Evolutionary conservation across 2,113 vertebrate species (phyloP).

Genomic region (Misgurnus anguillicaudatus): DNA sequence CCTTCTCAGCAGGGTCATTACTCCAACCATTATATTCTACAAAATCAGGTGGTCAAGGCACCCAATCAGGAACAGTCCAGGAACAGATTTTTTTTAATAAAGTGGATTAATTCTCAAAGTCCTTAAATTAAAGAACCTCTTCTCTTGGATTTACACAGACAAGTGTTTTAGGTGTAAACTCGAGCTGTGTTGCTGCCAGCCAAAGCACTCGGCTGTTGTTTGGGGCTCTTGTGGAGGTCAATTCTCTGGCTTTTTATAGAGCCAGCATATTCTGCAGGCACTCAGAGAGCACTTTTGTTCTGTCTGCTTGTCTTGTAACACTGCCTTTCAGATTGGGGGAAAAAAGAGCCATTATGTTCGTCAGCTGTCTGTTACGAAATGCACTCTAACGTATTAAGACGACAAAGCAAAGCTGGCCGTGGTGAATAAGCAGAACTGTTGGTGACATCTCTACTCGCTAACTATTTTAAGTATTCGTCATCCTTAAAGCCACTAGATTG

Average conservation of each 20-base stretch:
- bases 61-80: not conserved
- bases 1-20: constrained; percentile 18
- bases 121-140: not conserved
- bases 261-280: constrained; percentile 51
- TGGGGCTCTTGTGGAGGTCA: constrained; percentile 62
- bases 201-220: not conserved
- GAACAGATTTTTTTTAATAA: too few species aligned
- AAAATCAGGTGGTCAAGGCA: constrained; percentile 44
- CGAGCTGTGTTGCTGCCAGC: not conserved
- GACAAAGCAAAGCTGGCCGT: constrained; percentile 30
- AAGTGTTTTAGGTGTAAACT: not conserved
- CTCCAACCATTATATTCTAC: constrained; percentile 34
- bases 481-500: not conserved
- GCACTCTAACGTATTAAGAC: constrained; percentile 20
- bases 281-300: constrained; percentile 31
- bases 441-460: constrained; percentile 24
- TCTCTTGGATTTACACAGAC: not conserved
- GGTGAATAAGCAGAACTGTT: constrained; percentile 20
- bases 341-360: constrained; percentile 24
- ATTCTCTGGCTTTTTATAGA: constrained; percentile 67
- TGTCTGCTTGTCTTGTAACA: constrained; percentile 15
- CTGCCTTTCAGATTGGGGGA: constrained; percentile 6
- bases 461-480: constrained; percentile 4
- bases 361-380: constrained; percentile 17
- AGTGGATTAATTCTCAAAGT: too few species aligned